Percentiles rank a stretch among this genome's conserved stretches.
These are phyloP conservation scores for Tyria jacobaeae DNA, from an alignment of 2,888 invertebrate genomes.

Conservation along the genomic window DNA sequence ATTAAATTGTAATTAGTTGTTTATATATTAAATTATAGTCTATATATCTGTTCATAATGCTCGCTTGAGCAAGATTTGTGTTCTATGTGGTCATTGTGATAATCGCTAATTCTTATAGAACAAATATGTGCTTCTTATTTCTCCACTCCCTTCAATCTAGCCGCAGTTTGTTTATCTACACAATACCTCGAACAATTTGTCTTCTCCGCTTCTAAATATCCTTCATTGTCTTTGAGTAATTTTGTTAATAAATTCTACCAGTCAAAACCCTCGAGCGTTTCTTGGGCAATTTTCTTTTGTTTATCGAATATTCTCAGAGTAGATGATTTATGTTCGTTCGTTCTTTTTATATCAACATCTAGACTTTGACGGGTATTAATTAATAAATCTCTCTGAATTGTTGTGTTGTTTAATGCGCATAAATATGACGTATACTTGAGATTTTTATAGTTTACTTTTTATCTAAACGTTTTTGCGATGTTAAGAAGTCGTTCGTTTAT, in stretches of 20 bases:
- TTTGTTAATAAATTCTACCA: slow-evolving; percentile 80
- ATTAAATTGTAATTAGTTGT: no score
- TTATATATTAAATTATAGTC: no score
- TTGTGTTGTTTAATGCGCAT: slow-evolving; percentile 45
- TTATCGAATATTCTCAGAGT: slow-evolving; percentile 66
- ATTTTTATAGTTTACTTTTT: slow-evolving; percentile 29
- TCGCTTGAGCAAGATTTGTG: not conserved
- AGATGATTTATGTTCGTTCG: slow-evolving; percentile 66
- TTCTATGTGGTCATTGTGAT: not conserved
- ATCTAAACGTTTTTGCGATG: slow-evolving; percentile 31
- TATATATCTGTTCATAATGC: not conserved
- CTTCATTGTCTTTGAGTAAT: slow-evolving; percentile 83
- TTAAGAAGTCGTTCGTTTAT: slow-evolving; percentile 28
- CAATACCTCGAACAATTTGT: slow-evolving; percentile 77
- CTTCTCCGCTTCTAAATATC: slow-evolving; percentile 79
- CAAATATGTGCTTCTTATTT: slow-evolving; percentile 51
- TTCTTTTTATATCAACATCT: slow-evolving; percentile 58
- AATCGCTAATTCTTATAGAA: slow-evolving; percentile 37
- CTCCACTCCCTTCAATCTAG: slow-evolving; percentile 62
- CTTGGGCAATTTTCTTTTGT: slow-evolving; percentile 70
- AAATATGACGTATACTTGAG: slow-evolving; percentile 36
- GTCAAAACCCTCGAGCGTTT: slow-evolving; percentile 71
- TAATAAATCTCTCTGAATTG: slow-evolving; percentile 55
- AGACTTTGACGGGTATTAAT: slow-evolving; percentile 58
- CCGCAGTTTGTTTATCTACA: slow-evolving; percentile 72